These are phyloP conservation scores for Atrina japonica DNA, from an alignment of 2,888 invertebrate species.

Conservation along the genomic window DNA sequence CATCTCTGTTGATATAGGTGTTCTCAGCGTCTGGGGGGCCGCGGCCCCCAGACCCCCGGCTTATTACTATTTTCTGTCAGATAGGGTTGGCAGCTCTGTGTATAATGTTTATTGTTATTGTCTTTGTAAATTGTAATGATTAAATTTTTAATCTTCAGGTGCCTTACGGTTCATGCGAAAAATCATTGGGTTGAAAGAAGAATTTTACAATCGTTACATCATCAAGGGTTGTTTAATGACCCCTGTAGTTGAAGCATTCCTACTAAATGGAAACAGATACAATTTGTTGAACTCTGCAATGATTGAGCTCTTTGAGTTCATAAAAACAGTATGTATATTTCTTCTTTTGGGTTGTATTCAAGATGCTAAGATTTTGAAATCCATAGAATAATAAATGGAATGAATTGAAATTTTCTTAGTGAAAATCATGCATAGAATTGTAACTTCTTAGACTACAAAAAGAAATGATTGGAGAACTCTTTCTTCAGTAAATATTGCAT, in stretches of 20 bases:
- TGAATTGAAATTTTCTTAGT: too few species aligned
- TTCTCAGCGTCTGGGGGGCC: too few species aligned
- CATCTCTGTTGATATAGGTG: too few species aligned
- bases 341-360: neutral
- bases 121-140: too few species aligned
- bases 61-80: too few species aligned
- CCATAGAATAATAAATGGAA: too few species aligned
- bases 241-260: conserved; percentile 97
- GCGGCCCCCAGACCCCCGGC: too few species aligned
- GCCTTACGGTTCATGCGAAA: conserved; percentile 98
- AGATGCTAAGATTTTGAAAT: neutral
- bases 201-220: conserved; percentile 98
- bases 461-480: too few species aligned
- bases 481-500: too few species aligned
- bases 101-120: too few species aligned
- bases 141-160: conserved; percentile 81
- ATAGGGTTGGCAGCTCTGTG: too few species aligned
- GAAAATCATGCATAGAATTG: conserved; percentile 1
- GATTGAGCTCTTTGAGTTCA: conserved; percentile 99
- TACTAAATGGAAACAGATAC: conserved; percentile 97
- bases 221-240: conserved; percentile 96
- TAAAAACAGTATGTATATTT: conserved; percentile 87
- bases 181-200: conserved; percentile 98
- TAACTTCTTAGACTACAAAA: too few species aligned
- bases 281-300: conserved; percentile 99